Evolutionary conservation across 1,140 invertebrate genomes (phyloP).

Genomic region (Centruroides sculpturatus): DNA sequence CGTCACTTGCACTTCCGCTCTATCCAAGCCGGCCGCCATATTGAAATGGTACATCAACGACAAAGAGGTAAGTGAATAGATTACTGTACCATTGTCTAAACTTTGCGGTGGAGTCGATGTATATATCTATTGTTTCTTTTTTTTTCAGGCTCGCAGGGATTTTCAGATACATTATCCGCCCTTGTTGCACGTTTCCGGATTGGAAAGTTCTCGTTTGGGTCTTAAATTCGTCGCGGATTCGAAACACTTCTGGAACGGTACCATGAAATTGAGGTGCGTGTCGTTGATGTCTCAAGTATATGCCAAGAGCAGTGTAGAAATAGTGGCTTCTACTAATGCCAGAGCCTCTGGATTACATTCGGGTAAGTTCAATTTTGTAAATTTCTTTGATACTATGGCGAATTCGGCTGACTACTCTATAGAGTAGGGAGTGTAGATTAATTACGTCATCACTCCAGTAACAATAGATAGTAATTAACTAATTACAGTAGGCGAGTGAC

Average conservation of each 20-base stretch:
- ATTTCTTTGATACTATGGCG: no score
- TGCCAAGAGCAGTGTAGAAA: slow-evolving; percentile 8
- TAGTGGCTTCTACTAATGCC: slow-evolving; percentile 1
- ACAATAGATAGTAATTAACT: no score
- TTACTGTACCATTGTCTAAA: background rate
- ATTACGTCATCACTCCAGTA: no score
- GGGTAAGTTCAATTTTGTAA: background rate
- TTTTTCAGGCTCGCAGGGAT: slow-evolving; percentile 7
- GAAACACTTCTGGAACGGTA: slow-evolving; percentile 6
- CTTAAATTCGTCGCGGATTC: background rate
- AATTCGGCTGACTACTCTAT: no score
- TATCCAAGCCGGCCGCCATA: slow-evolving; percentile 15
- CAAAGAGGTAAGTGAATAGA: slow-evolving; percentile 10
- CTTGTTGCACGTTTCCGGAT: background rate
- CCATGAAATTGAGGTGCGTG: slow-evolving; percentile 10
- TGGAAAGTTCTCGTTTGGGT: background rate
- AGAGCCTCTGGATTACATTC: background rate
- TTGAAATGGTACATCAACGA: slow-evolving; percentile 20
- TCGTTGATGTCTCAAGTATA: slow-evolving; percentile 11
- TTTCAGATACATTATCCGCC: slow-evolving; percentile 8
- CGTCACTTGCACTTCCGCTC: slow-evolving; percentile 15
- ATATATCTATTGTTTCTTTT: background rate
- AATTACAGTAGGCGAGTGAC: no score
- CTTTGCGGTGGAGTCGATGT: no score
- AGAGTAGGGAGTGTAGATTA: no score